Base-by-base conservation (phyloP, 37 sponge, comb jelly and placozoan genomes). In the Agelas oroides region DNA sequence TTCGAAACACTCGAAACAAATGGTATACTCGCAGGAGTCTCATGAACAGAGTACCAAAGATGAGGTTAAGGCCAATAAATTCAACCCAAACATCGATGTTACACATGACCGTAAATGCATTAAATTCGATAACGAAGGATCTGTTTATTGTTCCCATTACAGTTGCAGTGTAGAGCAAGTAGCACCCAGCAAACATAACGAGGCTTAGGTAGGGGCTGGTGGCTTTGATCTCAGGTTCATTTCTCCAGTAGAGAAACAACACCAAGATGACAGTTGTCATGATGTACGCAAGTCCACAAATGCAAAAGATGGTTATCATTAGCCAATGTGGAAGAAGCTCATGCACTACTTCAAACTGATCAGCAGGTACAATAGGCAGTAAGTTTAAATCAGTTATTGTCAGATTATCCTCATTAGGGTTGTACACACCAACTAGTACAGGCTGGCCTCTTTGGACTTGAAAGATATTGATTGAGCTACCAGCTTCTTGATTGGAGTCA, bases 11-110 rank as follows among this genome's bases (percentile, higher is more conserved):
- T 18, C 25, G 40, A 27, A 71, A 71, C 5, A 71, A n/a, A 1
- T 40, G 52, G 17, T 25, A 24, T 23, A 71, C n/a, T 40, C 72
- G 12, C 1, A 71, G 2, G 1, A 71, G 72, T 16, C 52, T 20
- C 2, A 71, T 27, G 16, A 71, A 15, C 15, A 71, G 41, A 18
- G 72, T 71, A 23, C 53, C 17, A 34, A 71, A 71, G 21, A 71
- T 71, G 23, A 71, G 21, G 52, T 36, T 71, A 28, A 27, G 19
- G 32, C 70, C 70, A 8, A 34, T 28, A 34, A 20, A 25, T 5
- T 38, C 36, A 69, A 69, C 32, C 70, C 70, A 69, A 5, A 69
- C 70, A 11, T 69, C 70, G 19, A 69, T 5, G n/a, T 71, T 71
- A 34, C 72, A 40, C 23, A 11, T 15, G 3, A 39, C 11, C 23